Base-by-base conservation (phyloP, 2,888 invertebrate genomes). In the Nomada lathburiana region DNA sequence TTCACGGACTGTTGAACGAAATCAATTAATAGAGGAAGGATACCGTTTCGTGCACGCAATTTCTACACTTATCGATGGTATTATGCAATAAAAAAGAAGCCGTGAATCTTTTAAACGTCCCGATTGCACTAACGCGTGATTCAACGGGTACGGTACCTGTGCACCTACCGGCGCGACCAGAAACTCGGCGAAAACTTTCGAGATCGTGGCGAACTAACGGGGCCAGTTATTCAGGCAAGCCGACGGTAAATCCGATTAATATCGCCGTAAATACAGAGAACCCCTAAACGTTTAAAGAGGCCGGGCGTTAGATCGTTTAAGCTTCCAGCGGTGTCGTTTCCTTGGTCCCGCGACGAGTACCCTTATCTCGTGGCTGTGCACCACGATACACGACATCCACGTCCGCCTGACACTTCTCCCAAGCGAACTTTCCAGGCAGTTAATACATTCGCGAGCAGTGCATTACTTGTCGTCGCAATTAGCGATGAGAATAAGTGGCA, bases 391-490 rank as follows among this genome's bases (percentile, higher is more conserved):
- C 80, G 71, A 68, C 65, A 76, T 73, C 63, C 52, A 57, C 68
- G n/a, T 70, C 63, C 65, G 44, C 55, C 53, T 52, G 68, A 71
- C 65, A 76, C 68, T 59, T 73, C 72, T 42, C 42, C 53, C 69
- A 7, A 7, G 26, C 73, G 68, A 83, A 90, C 82, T 90, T 90
- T 86, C 76, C 20, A 78, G 76, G 73, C 80, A 81, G 85, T 88
- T 90, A 88, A 90, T 90, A 89, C 86, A 80, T 89, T 83, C 85
- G 65, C 76, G 72, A 84, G 83, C 67, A 59, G 18, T 89, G 86
- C 87, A 84, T 89, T 87, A 89, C 85, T 89, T 86, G 85, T 87
- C 86, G 79, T 76, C 80, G 86, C 88, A 90, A 90, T 90, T 89
- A 90, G 82, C 83, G 80, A 74, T 36, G 67, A 65, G 86, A 87